A percentile compares a stretch with the other conserved stretches of the same genome.
Evolutionary conservation across 2,113 vertebrate genomes (phyloP).

Genomic region (Serinus canaria): DNA sequence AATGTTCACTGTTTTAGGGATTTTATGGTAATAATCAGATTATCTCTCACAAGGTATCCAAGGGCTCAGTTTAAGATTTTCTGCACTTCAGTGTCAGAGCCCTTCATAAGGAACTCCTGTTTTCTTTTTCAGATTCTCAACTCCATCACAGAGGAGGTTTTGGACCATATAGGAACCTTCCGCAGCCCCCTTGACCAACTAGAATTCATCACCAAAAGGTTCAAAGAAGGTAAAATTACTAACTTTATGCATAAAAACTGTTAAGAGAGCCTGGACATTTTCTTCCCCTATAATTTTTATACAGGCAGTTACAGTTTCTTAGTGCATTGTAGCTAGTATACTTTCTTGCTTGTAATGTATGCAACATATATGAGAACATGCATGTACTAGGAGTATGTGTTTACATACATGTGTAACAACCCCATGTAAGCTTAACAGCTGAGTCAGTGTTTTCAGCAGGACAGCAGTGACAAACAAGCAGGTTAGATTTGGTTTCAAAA

Average conservation of each 20-base stretch:
- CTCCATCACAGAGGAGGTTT: conserved; percentile 85
- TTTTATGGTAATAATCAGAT: background rate
- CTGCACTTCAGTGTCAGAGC: background rate
- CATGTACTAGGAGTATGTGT: background rate
- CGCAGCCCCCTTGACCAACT: conserved; percentile 87
- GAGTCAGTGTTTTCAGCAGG: background rate
- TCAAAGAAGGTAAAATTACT: conserved; percentile 82
- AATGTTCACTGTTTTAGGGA: background rate
- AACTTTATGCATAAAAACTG: background rate
- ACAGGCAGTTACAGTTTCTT: background rate
- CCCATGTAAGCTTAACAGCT: background rate
- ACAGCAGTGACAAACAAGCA: background rate
- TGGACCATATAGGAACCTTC: conserved; percentile 85
- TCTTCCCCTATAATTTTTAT: background rate
- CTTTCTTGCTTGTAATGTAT: background rate
- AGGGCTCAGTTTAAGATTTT: background rate
- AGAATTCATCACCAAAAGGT: conserved; percentile 82
- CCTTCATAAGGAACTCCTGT: background rate
- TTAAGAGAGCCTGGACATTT: background rate
- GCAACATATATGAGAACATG: background rate
- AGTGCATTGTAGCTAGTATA: background rate
- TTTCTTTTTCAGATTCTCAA: conserved; percentile 84
- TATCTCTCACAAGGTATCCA: background rate
- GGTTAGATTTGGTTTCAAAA: background rate
- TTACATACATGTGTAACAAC: background rate